Evolutionary conservation across 2,888 invertebrate genomes (phyloP).

Genomic region (Subacronicta megacephala): DNA sequence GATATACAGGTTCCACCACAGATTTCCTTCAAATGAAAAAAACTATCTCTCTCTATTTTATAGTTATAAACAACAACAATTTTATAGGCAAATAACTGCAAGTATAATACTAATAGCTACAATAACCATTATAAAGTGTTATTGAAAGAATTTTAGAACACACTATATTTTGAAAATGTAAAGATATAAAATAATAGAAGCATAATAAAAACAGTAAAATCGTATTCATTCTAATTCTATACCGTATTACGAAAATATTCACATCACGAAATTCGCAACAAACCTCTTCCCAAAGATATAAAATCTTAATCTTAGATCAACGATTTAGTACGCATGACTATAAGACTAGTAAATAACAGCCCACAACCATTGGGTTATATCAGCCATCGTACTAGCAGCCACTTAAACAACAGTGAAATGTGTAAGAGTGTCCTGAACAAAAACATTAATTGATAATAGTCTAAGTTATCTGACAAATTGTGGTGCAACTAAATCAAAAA

Average conservation of each 20-base stretch:
- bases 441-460: too few species aligned
- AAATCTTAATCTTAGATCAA: slow-evolving; percentile 51
- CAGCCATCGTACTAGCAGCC: background rate
- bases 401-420: background rate
- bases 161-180: background rate
- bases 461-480: too few species aligned
- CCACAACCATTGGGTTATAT: background rate
- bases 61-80: too few species aligned
- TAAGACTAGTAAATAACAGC: slow-evolving; percentile 36
- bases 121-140: too few species aligned
- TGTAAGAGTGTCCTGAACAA: background rate
- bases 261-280: slow-evolving; percentile 33
- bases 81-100: too few species aligned
- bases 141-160: too few species aligned
- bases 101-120: too few species aligned
- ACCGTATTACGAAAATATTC: slow-evolving; percentile 31
- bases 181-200: background rate
- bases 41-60: too few species aligned
- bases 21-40: too few species aligned
- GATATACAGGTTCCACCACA: too few species aligned
- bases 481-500: too few species aligned
- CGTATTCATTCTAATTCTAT: background rate
- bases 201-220: background rate
- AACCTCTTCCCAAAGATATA: slow-evolving; percentile 22
- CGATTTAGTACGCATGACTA: slow-evolving; percentile 49